Base-by-base conservation (phyloP, 2,888 invertebrate genomes). In the Amiota communis region DNA sequence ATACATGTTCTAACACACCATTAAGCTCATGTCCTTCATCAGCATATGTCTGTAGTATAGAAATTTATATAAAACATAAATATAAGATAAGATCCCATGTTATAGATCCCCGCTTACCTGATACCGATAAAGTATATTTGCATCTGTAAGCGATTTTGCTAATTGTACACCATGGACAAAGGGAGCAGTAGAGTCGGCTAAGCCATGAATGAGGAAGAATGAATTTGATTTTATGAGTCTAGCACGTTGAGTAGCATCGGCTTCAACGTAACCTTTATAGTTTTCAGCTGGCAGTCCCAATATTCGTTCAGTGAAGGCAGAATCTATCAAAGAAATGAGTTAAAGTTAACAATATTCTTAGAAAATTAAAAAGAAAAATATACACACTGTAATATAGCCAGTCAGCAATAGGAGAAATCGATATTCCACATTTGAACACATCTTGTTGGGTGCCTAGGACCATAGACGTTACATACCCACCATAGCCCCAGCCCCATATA, bases 401-500 rank as follows among this genome's bases (percentile, higher is more conserved):
- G 90, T 98, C 97, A 51, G 97, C 95, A 82, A 98, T 97, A 0
- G 98, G 98, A 76, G 98, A 97, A 53, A 98, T 97, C 17, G 97
- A 94, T 76, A 97, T 94, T 65, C 98, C 98, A 89, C 98, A 98
- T 88, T 96, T 96, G 91, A 97, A 96, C 71, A 96, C 93, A 84
- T 94, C 93, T 89, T 96, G 96, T 88, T 96, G 96, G 70, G 94
- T 93, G 57, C 97, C 97, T 71, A 98, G 91, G 74, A 96, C 93
- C 94, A 97, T 96, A 70, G 97, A 92, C n/a, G 97, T 96, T 53
- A 97, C 96, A 90, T 97, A 98, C 10, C 98, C 98, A 8, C 90
- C 98, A 90, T 97, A 98, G 15, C 97, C 98, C 97, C 97, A 97
- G 61, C 98, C 98, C 97, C 97, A 98, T 73, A 98, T 95, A 10